These are phyloP conservation scores for Polypedilum vanderplanki DNA, from an alignment of 1,140 invertebrate species.

Conservation along the genomic window DNA sequence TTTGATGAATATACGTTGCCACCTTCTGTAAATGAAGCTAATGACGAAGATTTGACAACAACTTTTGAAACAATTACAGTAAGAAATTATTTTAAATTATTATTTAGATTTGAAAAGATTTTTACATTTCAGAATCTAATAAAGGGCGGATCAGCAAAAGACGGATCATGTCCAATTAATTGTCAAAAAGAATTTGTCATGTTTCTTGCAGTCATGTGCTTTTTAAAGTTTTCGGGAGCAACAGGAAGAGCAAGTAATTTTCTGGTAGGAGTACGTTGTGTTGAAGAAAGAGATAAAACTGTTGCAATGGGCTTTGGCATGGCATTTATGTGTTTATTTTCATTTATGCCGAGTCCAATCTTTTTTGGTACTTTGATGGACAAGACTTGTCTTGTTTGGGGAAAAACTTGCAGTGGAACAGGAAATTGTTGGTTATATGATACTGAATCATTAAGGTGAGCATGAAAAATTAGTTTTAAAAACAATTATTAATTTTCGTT, in stretches of 20 bases:
- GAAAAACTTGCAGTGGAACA: slow-evolving; percentile 61
- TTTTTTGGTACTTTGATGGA: slow-evolving; percentile 64
- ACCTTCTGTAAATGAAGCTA: not conserved
- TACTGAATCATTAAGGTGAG: slow-evolving; percentile 54
- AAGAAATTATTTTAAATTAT: not conserved
- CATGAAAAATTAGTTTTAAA: slow-evolving; percentile 30
- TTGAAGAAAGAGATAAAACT: slow-evolving; percentile 63
- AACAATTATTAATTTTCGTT: not conserved
- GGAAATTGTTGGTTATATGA: slow-evolving; percentile 71
- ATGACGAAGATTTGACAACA: not conserved
- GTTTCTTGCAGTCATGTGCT: slow-evolving; percentile 59
- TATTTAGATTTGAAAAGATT: not conserved
- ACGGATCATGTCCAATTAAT: slow-evolving; percentile 59
- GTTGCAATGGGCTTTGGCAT: slow-evolving; percentile 62
- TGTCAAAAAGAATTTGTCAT: slow-evolving; percentile 58
- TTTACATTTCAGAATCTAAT: slow-evolving; percentile 32
- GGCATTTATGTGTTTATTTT: slow-evolving; percentile 58
- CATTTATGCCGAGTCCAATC: slow-evolving; percentile 65
- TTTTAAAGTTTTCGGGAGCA: slow-evolving; percentile 59
- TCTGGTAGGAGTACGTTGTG: slow-evolving; percentile 59
- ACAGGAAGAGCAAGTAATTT: slow-evolving; percentile 62
- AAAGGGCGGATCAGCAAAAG: slow-evolving; percentile 45
- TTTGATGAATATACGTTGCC: not conserved
- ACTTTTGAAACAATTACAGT: not conserved
- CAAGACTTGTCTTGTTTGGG: slow-evolving; percentile 64